phyloP scores from a whole-genome alignment of 2,888 invertebrate genomes.

The Phyto melanocephala region DNA sequence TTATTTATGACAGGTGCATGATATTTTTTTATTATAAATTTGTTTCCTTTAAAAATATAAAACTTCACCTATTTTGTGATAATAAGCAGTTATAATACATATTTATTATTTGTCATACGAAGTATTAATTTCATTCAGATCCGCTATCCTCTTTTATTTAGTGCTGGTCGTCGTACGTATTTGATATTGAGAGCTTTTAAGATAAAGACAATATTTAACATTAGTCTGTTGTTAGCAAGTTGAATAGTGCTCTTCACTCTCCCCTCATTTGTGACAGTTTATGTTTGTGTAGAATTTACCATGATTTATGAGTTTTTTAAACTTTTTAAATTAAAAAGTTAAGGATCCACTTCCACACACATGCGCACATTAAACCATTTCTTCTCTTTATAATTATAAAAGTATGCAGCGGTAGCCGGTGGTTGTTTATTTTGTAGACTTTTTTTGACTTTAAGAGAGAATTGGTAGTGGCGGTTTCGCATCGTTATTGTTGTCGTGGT shows the following conservation, averaged over 20 bases:
- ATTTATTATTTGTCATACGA: conserved; percentile 32
- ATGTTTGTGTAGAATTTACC: conserved; percentile 34
- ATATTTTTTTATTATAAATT: not conserved
- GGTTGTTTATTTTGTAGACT: conserved; percentile 13
- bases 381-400: not conserved
- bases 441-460: not conserved
- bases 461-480: conserved; percentile 1
- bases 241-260: conserved; percentile 55
- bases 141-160: not conserved
- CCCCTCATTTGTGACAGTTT: not conserved
- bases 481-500: not conserved
- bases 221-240: conserved; percentile 49
- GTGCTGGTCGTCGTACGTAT: not conserved
- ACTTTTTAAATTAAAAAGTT: conserved; percentile 32
- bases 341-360: not conserved
- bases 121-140: conserved; percentile 13
- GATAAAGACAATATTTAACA: conserved; percentile 50
- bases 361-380: not conserved
- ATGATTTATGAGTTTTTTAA: conserved; percentile 71
- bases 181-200: conserved; percentile 50
- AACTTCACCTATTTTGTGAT: conserved; percentile 58
- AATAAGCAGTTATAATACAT: conserved; percentile 44
- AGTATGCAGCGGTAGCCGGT: conserved; percentile 34
- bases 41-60: not conserved
- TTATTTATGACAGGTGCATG: conserved; percentile 47